Evolutionary conservation across 2,797 vertebrate genomes (phyloP), one percentile per base, ranked within the genome.

Genomic region (Liparis tanakae): DNA sequence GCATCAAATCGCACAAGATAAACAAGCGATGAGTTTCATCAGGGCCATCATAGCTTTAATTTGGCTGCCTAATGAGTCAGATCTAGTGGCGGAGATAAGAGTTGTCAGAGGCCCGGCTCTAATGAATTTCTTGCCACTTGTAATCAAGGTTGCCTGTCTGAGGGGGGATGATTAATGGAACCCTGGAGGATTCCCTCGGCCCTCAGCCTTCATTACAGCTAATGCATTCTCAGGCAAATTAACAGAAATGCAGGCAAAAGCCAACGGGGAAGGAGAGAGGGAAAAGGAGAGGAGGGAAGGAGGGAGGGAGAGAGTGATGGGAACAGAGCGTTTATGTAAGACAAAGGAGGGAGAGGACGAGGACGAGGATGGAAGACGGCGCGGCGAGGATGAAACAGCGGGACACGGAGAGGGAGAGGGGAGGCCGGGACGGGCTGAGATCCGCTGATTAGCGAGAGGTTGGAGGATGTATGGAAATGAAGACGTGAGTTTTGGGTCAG

Each of bases 81-180:
- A 96, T 96, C 96, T 95, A 95, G 95, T 95, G 95, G 96, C 95
- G 95, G 95, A 96, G 96, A 96, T 97, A 96, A 96, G 96, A 96
- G 96, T 97, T 97, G 96, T 97, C 96, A 97, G 95, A 95, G 95
- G 95, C 95, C 93, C 87, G 91, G 95, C 95, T 96, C 96, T 97
- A 97, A 97, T 97, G 96, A 97, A 97, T 97, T 97, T 97, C 96
- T 96, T 97, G 96, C 95, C 96, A 97, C 96, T 97, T 97, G 96
- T 97, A 97, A 97, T 97, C 96, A 97, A 96, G 96, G 96, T 96
- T 95, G 95, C 95, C 96, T 97, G 96, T 97, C 96, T 96, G 96
- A 96, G 95, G 96, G 95, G 93, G 92, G 89, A 96, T 96, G 96
- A 97, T 97, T 97, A 97, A 97, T 96, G 96, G 95, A 95, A 91